Conservation (phyloP, 2,113 vertebrate species). For the Passer domesticus region DNA sequence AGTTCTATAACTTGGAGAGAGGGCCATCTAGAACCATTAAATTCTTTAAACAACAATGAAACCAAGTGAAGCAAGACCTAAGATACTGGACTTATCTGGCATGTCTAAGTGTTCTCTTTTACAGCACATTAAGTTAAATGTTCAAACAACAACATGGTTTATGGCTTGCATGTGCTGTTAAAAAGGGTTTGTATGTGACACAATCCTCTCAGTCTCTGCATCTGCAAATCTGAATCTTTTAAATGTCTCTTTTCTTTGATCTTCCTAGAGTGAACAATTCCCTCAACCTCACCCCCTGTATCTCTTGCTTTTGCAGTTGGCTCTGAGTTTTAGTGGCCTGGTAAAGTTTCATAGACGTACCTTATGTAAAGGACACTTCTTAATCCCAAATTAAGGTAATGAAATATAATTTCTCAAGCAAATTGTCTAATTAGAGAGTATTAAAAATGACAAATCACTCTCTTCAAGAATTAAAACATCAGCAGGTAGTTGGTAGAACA, state of each 20-base stretch:
- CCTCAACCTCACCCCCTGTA: not conserved
- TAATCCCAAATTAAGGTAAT: not conserved
- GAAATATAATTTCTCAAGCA: not conserved
- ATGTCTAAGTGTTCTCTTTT: not conserved
- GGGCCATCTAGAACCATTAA: not conserved
- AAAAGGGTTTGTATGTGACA: not conserved
- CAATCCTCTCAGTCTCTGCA: not conserved
- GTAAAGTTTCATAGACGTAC: not conserved
- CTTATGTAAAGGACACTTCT: not conserved
- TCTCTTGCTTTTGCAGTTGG: not conserved
- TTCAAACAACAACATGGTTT: not conserved
- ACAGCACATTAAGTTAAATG: not conserved
- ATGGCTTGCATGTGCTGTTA: not conserved
- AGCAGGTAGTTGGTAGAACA: not conserved
- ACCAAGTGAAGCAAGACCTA: accelerated
- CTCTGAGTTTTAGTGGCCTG: not conserved
- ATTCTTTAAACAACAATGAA: not conserved
- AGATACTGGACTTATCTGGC: not conserved
- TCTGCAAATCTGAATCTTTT: not conserved
- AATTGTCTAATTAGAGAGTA: not conserved
- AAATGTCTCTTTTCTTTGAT: not conserved
- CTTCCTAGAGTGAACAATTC: not conserved
- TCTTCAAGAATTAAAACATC: not conserved
- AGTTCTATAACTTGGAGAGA: not conserved
- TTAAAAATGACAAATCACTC: not conserved